Evolutionary conservation across 1,140 invertebrate genomes (phyloP), one percentile per base, ranked within the genome.

Genomic region (Bombus impatiens): DNA sequence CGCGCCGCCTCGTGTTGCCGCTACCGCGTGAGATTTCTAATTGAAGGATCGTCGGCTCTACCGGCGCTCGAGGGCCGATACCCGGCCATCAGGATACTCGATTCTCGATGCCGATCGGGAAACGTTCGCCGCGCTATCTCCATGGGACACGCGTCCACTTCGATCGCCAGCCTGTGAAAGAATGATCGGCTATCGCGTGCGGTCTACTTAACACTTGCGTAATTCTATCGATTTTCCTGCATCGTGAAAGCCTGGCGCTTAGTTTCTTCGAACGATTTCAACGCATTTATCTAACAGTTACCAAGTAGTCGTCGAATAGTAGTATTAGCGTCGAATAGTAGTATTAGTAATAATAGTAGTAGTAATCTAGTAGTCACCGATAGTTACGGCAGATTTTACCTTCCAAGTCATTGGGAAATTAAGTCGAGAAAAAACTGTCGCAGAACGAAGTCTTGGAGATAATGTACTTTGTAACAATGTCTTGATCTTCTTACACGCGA

Each of bases 11-110:
- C 87, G 72, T 76, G 74, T 77, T 47, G n/a, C 59, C 77, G 80
- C 59, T 84, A 89, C 53, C 67, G 79, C 79, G 87, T 37, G 76
- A 88, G 88, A 84, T 89, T 89, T 91, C 89, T 91, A 91, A 91
- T 88, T 91, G 86, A 79, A 75, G 82, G 78, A 91, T 91, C 78
- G 84, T 89, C 84, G 88, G 57, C 86, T 84, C 80, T 87, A 91
- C 88, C 91, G 67, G 82, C 53, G 71, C 82, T 78, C 78, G 77
- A 91, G 81, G 83, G 57, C 71, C 37, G 80, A 89, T 87, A 79
- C 87, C 59, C 72, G 86, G 28, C 12, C 42, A 79, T 81, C 75
- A 62, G 83, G 75, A 89, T 74, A 81, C 76, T 75, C 79, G 78
- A 89, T 89, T 87, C 76, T 44, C 40, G 77, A 83, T 89, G 65